Conservation (phyloP, 2,888 invertebrate species). For the Phymatocera aterrima region DNA sequence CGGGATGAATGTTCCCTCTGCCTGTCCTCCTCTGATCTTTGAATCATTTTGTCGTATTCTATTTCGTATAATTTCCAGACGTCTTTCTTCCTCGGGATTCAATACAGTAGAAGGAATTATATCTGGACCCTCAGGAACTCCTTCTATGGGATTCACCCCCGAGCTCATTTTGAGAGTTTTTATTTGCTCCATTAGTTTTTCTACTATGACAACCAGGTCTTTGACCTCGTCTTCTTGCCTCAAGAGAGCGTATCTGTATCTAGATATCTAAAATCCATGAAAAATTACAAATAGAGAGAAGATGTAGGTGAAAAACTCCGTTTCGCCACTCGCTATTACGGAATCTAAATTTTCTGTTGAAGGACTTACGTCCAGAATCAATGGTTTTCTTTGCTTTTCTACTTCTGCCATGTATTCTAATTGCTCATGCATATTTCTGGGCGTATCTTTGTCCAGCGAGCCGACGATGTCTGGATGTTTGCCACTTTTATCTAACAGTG, state of each 20-base stretch:
- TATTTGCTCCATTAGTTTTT: slow-evolving; percentile 17
- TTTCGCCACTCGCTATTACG: too few species aligned
- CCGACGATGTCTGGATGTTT: background rate
- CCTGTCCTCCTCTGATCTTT: background rate
- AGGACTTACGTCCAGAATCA: slow-evolving; percentile 6
- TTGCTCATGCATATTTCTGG: slow-evolving; percentile 35
- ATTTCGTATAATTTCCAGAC: slow-evolving; percentile 16
- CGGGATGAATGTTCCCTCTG: too few species aligned
- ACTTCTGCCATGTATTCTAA: slow-evolving; percentile 13
- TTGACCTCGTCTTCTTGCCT: slow-evolving; percentile 44
- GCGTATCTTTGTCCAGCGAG: slow-evolving; percentile 28
- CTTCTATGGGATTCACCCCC: slow-evolving; percentile 8
- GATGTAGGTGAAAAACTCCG: background rate
- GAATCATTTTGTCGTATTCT: slow-evolving; percentile 4
- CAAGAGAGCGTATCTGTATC: slow-evolving; percentile 41
- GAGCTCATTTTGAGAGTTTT: background rate
- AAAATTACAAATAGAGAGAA: background rate
- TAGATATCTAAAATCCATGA: slow-evolving; percentile 17
- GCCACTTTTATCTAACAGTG: background rate
- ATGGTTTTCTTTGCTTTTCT: slow-evolving; percentile 17
- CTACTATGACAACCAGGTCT: slow-evolving; percentile 23
- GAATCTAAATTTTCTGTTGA: background rate
- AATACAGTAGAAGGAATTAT: background rate
- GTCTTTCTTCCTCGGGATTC: slow-evolving; percentile 25
- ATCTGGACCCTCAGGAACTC: slow-evolving; percentile 38